Evolutionary conservation across 2,113 vertebrate genomes (phyloP), one percentile per base, ranked within the genome.

Genomic region (Leptocoma aspasia): DNA sequence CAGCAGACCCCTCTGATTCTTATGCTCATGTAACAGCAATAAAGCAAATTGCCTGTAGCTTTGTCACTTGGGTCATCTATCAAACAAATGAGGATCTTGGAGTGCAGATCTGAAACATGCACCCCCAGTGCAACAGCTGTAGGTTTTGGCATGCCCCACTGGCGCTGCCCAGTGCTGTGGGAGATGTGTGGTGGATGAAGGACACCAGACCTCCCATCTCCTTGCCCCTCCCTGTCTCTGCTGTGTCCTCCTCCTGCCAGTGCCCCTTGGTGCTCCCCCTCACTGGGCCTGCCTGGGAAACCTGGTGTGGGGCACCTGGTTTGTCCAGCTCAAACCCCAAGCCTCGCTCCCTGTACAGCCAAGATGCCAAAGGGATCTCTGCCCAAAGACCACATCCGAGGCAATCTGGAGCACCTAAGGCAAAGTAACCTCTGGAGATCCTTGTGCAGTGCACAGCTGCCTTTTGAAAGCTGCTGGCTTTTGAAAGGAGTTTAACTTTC

Each of bases 41-140:
- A 61, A 92, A 92, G 66, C 53, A 89, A 94, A 89, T 76, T 50
- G 71, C 45, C 89, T 92, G 66, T 45, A 47, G 82, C 83, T 83
- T 45, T 89, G 59, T 56, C 71, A 37, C 45, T 72, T 24, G 65
- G 37, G 63, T 60, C 65, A 78, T 82, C 72, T 78, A 24, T 53
- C 41, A 65, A 78, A 89, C 23, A 53, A 73, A 73, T 6, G 1
- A 57, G 49, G 33, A 47, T 37, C 44, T 47, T 5, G 49, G 41
- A 30, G 47, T 70, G 60, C 56, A 82, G 66, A 76, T 37, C 41
- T 80, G 44, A 96, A 91, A 14, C 8, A 26, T 20, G 27, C 44
- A 64, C 7, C 66, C 45, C 22, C n/a, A 77, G 57, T 2, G 15
- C 71, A 82, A n/a, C 11, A 69, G 28, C 23, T 11, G 5, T 2